Evolutionary conservation across 2,797 vertebrate genomes (phyloP).

Genomic region (Cynodonichthys magdalenae): DNA sequence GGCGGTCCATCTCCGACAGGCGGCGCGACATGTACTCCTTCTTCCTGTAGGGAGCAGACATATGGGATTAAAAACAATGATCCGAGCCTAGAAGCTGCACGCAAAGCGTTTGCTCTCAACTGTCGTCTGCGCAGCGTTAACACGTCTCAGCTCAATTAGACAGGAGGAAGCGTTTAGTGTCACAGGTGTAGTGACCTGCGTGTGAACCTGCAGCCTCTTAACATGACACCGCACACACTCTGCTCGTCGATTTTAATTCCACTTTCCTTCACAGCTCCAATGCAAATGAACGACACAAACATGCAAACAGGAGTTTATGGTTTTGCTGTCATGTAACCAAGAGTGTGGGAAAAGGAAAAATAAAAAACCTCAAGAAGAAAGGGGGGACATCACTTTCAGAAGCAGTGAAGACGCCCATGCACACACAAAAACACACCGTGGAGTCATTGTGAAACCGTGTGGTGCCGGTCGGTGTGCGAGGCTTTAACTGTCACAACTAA

Average conservation of each 20-base stretch:
- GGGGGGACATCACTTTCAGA: conserved; percentile 43
- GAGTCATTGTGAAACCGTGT: conserved; percentile 69
- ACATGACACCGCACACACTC: conserved; percentile 31
- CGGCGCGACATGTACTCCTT: conserved; percentile 97
- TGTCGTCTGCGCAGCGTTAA: conserved; percentile 20
- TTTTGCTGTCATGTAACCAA: conserved; percentile 30
- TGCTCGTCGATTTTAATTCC: conserved; percentile 17
- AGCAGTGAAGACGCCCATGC: neutral
- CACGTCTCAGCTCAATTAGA: conserved; percentile 50
- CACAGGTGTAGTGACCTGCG: conserved; percentile 58
- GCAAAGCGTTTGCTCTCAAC: conserved; percentile 44
- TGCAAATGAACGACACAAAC: conserved; percentile 11
- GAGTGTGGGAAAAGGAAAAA: conserved; percentile 56
- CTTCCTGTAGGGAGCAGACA: conserved; percentile 83
- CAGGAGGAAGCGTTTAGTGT: conserved; percentile 41
- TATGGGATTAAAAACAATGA: conserved; percentile 1
- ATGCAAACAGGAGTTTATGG: conserved; percentile 34
- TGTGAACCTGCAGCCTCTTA: conserved; percentile 61
- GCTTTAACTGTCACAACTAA: conserved; percentile 65
- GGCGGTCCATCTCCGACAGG: conserved; percentile 90
- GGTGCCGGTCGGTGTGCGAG: conserved; percentile 41
- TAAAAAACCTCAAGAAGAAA: conserved; percentile 1
- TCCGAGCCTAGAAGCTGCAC: conserved; percentile 20
- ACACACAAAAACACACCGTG: conserved; percentile 17
- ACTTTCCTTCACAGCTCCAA: conserved; percentile 23